phyloP scores from a whole-genome alignment of 2,797 vertebrate genomes.

The Crypturellus tataupa region DNA sequence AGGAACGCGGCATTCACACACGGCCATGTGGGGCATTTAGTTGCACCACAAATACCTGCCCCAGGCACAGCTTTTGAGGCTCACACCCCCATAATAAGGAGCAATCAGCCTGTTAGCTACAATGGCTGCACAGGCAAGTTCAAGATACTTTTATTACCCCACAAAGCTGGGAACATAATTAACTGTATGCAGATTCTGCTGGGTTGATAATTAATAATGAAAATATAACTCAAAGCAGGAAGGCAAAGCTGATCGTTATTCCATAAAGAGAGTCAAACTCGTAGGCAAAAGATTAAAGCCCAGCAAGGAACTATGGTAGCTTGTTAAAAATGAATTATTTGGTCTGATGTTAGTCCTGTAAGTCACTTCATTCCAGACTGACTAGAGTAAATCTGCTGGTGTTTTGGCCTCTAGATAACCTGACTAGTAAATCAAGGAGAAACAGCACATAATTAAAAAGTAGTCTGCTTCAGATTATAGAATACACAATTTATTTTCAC shows the following conservation, averaged over 20 bases:
- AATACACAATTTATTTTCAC: conserved; percentile 53
- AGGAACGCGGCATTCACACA: not conserved
- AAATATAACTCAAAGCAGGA: not conserved
- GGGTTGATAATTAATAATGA: not conserved
- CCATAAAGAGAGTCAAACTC: not conserved
- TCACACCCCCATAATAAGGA: not conserved
- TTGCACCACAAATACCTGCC: not conserved
- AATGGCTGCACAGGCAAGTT: not conserved
- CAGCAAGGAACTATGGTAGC: not conserved
- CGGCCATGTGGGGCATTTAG: not conserved
- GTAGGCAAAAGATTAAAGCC: not conserved
- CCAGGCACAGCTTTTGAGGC: not conserved
- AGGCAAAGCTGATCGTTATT: not conserved
- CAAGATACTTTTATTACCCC: not conserved
- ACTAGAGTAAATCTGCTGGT: conserved; percentile 24
- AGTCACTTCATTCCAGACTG: conserved; percentile 12
- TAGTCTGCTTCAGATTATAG: conserved; percentile 43
- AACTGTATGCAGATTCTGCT: not conserved
- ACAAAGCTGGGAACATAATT: not conserved
- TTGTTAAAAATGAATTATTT: conserved; percentile 41
- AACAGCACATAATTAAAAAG: conserved; percentile 37
- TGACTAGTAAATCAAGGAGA: conserved; percentile 57
- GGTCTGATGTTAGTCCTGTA: conserved; percentile 21
- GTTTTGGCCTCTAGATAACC: conserved; percentile 54
- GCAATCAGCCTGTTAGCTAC: not conserved